These are phyloP conservation scores for Epinotia demarniana DNA, from an alignment of 2,888 invertebrate species.

Conservation along the genomic window DNA sequence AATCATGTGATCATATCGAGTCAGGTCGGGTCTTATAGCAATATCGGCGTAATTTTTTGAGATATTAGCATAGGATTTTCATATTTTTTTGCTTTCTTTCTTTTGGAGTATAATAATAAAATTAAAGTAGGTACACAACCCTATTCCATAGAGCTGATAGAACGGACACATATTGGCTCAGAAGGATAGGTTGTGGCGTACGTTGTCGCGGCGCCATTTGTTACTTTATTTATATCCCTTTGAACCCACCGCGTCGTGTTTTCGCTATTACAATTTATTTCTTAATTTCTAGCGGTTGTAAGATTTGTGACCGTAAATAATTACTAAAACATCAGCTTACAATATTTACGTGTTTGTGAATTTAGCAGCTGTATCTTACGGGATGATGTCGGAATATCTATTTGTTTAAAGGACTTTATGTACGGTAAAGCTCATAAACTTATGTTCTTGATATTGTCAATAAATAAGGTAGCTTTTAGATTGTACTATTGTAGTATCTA, in stretches of 20 bases:
- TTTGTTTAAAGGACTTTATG: neutral
- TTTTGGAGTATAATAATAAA: no score
- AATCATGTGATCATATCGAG: no score
- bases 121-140: no score
- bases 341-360: neutral
- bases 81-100: no score
- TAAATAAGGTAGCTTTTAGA: no score
- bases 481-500: no score
- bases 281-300: slow-evolving; percentile 42
- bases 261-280: slow-evolving; percentile 62
- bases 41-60: no score
- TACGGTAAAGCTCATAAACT: neutral
- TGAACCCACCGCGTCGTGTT: slow-evolving; percentile 67
- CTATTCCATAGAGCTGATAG: neutral
- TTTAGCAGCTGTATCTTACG: neutral
- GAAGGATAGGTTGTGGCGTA: slow-evolving; percentile 56
- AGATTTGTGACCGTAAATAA: slow-evolving; percentile 10
- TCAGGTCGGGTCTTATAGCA: no score
- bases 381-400: neutral
- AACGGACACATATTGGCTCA: slow-evolving; percentile 18
- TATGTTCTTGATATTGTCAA: neutral
- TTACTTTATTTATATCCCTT: slow-evolving; percentile 69
- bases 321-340: neutral
- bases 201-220: slow-evolving; percentile 58
- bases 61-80: no score